Percentiles rank a stretch among this genome's conserved stretches.
These are phyloP conservation scores for Monomorium pharaonis DNA, from an alignment of 1,140 invertebrate genomes.

Conservation along the genomic window DNA sequence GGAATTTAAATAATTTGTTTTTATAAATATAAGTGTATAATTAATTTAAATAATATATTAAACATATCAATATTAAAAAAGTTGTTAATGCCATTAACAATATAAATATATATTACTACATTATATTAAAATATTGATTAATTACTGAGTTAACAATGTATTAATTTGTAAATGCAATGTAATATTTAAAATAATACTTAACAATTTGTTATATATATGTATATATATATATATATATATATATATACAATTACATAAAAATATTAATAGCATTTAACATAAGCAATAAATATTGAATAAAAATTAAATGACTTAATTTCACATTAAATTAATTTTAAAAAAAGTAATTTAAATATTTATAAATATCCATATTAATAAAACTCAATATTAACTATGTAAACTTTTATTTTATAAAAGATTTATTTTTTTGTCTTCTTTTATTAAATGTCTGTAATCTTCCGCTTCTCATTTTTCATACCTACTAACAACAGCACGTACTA, in stretches of 20 bases:
- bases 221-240: too few species aligned
- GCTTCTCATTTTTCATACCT: not conserved
- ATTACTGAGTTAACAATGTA: not conserved
- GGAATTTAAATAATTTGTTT: conserved; percentile 4
- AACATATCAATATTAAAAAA: not conserved
- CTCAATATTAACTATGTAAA: not conserved
- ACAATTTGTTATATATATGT: not conserved
- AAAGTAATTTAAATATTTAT: not conserved
- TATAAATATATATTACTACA: conserved; percentile 6
- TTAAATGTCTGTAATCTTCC: not conserved
- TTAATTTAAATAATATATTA: not conserved
- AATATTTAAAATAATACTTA: conserved; percentile 25
- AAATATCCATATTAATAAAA: conserved; percentile 1
- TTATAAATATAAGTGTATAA: not conserved
- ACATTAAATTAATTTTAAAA: not conserved
- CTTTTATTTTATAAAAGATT: conserved; percentile 3
- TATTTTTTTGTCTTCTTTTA: not conserved
- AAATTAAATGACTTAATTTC: not conserved
- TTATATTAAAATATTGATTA: conserved; percentile 20
- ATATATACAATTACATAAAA: not conserved
- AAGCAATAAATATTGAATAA: not conserved
- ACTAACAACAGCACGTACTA: conserved; percentile 49
- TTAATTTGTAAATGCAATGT: not conserved
- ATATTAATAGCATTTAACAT: not conserved
- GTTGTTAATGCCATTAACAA: conserved; percentile 7